Conservation (phyloP, 1,140 invertebrate species). For the Octopus sinensis region DNA sequence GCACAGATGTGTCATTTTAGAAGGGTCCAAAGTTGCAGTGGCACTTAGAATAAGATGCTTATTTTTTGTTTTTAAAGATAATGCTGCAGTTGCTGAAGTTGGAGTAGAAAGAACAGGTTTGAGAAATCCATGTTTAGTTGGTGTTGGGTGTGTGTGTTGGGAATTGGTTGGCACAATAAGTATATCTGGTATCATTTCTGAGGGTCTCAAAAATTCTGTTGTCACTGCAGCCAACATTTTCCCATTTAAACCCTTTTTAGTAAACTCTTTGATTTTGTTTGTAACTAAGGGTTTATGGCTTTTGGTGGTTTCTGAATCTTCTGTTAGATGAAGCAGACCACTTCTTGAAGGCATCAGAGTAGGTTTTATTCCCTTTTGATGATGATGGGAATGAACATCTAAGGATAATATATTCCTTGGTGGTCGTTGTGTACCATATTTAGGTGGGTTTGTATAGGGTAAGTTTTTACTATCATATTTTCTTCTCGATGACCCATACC, state of each 20-base stretch:
- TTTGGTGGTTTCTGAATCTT: background rate
- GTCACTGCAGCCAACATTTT: background rate
- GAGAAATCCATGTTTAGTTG: background rate
- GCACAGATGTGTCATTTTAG: background rate
- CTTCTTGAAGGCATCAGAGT: background rate
- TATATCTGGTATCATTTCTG: conserved; percentile 8
- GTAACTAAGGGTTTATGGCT: background rate
- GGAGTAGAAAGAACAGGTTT: background rate
- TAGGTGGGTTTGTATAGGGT: background rate
- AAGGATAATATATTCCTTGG: background rate
- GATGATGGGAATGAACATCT: background rate
- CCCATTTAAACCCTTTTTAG: background rate
- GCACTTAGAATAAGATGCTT: background rate
- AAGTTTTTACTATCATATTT: too few species aligned
- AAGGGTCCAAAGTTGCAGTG: background rate
- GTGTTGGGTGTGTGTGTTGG: background rate
- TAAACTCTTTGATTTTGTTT: background rate
- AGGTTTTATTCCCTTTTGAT: background rate
- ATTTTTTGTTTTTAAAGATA: background rate
- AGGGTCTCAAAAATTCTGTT: background rate
- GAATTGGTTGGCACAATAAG: background rate
- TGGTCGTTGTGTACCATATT: background rate
- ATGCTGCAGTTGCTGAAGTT: background rate
- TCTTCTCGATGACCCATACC: too few species aligned
- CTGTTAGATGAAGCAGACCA: conserved; percentile 3